Base-by-base conservation (phyloP, 2,888 invertebrate species). In the Clistopyga incitator region DNA sequence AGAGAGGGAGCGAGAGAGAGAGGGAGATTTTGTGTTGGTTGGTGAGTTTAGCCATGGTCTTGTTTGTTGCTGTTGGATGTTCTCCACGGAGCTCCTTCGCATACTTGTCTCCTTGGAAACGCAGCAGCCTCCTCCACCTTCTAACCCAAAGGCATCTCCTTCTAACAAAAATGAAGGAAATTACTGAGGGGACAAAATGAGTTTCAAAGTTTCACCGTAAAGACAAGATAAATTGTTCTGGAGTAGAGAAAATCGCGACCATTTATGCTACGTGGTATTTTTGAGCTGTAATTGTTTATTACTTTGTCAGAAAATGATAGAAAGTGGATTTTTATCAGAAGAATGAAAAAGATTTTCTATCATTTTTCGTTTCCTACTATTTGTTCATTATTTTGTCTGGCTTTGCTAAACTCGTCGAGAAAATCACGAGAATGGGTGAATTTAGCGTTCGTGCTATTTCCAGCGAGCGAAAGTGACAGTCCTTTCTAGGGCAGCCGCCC, bases 401-500 rank as follows among this genome's bases (percentile, higher is more conserved):
- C 23, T 54, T 3, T 23, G 54, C 23, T 25, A 3, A 10, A 56
- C 25, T 25, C 4, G n/a, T n/a, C 13, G 29, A 25, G 3, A 3
- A 13, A 56, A 25, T 13, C 15, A 15, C 29, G 8, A n/a, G 59
- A 34, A 59, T 29, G 13, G 71, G 77, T 67, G 56, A 72, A 77
- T 79, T 77, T 81, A n/a, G n/a, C n/a, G n/a, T n/a, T n/a, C n/a
- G n/a, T n/a, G n/a, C 75, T 64, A 23, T 61, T 74, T 64, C 50
- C 64, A 74, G 64, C 74, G 70, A 67, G 75, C 86, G 83, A 85
- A 86, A 87, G 86, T 83, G 87, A 87, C 86, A 82, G 85, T 86
- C 76, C 71, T 74, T 67, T 77, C 52, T n/a, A 67, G 77, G 29
- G 77, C 77, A 68, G 29, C 42, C 15, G 77, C 56, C 54, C 77